A percentile compares a stretch with the other conserved stretches of the same genome.
Evolutionary conservation across 1,140 invertebrate species (phyloP).

Genomic region (Zaprionus lachaisei): DNA sequence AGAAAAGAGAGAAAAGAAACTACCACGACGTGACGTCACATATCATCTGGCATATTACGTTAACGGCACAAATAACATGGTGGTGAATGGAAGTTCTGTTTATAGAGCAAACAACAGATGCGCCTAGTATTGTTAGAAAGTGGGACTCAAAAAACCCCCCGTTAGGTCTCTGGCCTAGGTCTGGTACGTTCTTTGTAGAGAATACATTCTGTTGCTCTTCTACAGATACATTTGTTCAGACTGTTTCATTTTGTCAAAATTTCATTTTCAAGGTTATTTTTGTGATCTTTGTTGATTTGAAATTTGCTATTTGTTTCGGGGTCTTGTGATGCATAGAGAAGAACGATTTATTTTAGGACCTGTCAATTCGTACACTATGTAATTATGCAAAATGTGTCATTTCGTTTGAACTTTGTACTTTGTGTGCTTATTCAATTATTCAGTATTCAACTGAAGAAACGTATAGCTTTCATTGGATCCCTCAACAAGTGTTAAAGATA

Average conservation of each 20-base stretch:
- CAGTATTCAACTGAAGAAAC: neutral
- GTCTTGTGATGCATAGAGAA: slow-evolving; percentile 14
- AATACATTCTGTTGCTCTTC: neutral
- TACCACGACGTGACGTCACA: slow-evolving; percentile 17
- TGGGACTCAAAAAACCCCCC: neutral
- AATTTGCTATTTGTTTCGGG: slow-evolving; percentile 8
- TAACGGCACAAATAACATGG: slow-evolving; percentile 2
- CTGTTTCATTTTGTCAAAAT: slow-evolving; percentile 7
- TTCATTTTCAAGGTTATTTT: slow-evolving; percentile 42
- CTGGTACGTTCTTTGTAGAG: neutral
- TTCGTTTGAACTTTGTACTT: neutral
- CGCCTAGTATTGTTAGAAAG: slow-evolving; percentile 2
- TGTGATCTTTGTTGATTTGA: slow-evolving; percentile 25
- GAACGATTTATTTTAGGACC: slow-evolving; percentile 8
- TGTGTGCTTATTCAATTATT: neutral
- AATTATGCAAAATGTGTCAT: neutral
- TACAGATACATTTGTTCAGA: slow-evolving; percentile 14
- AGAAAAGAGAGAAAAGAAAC: neutral
- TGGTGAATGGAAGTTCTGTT: slow-evolving; percentile 3
- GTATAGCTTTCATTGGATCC: slow-evolving; percentile 4
- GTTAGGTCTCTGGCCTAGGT: neutral
- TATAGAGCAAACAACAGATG: slow-evolving; percentile 14
- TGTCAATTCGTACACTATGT: slow-evolving; percentile 4
- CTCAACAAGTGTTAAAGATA: slow-evolving; percentile 9
- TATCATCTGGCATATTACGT: neutral